Base-by-base conservation (phyloP, 1,140 invertebrate species). In the Odontomachus brunneus region DNA sequence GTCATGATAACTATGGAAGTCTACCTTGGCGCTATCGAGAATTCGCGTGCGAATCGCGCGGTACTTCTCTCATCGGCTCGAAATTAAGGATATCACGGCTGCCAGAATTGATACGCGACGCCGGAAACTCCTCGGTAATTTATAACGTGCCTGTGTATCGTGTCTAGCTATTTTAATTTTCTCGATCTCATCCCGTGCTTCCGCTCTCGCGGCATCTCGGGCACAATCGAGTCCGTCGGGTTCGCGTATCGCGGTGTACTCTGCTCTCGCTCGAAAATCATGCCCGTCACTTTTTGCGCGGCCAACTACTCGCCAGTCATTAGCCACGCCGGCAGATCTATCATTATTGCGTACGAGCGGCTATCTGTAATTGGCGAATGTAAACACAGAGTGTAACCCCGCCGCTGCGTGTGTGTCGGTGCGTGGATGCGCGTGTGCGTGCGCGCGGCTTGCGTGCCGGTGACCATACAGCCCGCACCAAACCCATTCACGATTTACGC, bases 311-410 rank as follows among this genome's bases (percentile, higher is more conserved):
- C 59, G 84, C 60, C 84, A 80, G 80, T 88, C 86, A 81, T 88
- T 86, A 86, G 82, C 81, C 55, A 57, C 71, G 59, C 59, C 65
- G 65, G 71, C 48, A 83, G 74, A 88, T 88, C 87, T 89, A 84
- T 89, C 87, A 88, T 89, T 89, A 89, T 84, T 89, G 84, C 86
- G 69, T 88, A 89, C 69, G 74, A 86, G 15, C 78, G 71, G 71
- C 89, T 87, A 85, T 84, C 85, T 81, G 78, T 90, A 84, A 88
- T 87, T 82, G 87, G 81, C 84, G 82, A 91, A 90, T 88, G 88
- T 91, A 89, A 91, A 91, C 88, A 90, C 73, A 86, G 86, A 81
- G 72, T 65, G 65, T 75, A 72, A 69, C 65, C 66, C 38, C 29
- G 38, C 38, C 48, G 76, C 48, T 72, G 53, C 69, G 78, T 69